Conservation (phyloP, 2,113 vertebrate species). For the Aegotheles bennettii region DNA sequence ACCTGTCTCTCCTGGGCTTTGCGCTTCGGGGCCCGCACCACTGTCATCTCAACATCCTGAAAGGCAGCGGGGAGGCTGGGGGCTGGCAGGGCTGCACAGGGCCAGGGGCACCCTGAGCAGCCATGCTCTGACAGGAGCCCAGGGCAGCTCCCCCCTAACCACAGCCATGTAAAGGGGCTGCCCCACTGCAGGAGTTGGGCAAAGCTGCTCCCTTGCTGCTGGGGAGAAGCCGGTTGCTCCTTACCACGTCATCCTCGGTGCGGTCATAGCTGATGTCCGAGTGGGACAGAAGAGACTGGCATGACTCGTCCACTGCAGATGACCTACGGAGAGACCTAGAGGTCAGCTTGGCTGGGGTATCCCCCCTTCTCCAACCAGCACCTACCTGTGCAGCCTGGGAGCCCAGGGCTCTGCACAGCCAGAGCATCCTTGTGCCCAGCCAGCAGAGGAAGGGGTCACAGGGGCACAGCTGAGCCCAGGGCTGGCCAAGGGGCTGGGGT, state of each 20-base stretch:
- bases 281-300: constrained; percentile 79
- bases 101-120: neutral
- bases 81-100: neutral
- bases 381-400: neutral
- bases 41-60: constrained; percentile 23
- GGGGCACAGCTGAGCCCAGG: neutral
- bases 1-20: constrained; percentile 47
- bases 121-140: neutral
- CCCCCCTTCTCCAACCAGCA: neutral
- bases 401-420: neutral
- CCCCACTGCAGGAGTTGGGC: neutral
- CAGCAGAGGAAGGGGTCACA: neutral
- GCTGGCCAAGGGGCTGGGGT: accelerated
- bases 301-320: constrained; percentile 76
- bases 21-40: constrained; percentile 30
- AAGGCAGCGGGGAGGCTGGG: neutral
- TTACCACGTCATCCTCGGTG: constrained; percentile 83
- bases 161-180: neutral
- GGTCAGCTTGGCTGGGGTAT: neutral
- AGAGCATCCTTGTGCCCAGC: neutral
- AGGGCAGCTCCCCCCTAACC: neutral
- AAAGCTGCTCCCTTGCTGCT: neutral
- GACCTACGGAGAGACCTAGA: constrained; percentile 55
- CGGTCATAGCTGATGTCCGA: constrained; percentile 88
- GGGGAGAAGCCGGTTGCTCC: neutral